These are phyloP conservation scores for Nemotelus nigrinus DNA, from an alignment of 2,888 invertebrate species.

Conservation along the genomic window DNA sequence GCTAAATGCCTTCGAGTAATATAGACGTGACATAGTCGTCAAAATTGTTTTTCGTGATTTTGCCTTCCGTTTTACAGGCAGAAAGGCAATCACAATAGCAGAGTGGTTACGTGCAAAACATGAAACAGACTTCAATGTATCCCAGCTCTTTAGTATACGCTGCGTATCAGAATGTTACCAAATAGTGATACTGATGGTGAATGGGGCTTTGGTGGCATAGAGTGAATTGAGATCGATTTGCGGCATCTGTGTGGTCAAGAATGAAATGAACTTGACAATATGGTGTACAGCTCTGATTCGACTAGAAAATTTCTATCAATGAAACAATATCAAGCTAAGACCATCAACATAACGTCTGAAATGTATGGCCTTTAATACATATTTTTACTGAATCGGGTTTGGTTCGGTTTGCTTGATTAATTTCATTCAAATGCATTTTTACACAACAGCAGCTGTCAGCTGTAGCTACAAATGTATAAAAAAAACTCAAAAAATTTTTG, in stretches of 20 bases:
- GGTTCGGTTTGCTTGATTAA: too few species aligned
- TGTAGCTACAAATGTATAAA: too few species aligned
- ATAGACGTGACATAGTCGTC: conserved; percentile 40
- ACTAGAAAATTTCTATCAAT: too few species aligned
- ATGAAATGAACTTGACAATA: neutral
- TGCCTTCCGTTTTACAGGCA: conserved; percentile 8
- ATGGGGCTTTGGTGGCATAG: neutral
- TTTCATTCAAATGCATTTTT: too few species aligned
- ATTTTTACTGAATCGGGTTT: too few species aligned
- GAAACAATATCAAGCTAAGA: too few species aligned
- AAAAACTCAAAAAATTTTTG: too few species aligned
- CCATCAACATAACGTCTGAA: too few species aligned
- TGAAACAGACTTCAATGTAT: conserved; percentile 15
- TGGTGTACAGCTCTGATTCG: neutral
- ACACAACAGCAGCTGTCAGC: too few species aligned
- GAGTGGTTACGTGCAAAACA: conserved; percentile 42
- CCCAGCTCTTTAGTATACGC: neutral
- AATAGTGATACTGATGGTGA: neutral
- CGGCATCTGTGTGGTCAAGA: conserved; percentile 1
- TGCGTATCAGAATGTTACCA: neutral
- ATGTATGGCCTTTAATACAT: too few species aligned
- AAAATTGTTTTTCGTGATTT: conserved; percentile 40
- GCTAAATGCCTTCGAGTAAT: conserved; percentile 38
- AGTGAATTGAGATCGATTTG: conserved; percentile 19
- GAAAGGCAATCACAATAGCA: conserved; percentile 22